A percentile compares a stretch with the other conserved stretches of the same genome.
These are phyloP conservation scores for Plemyria rubiginata DNA, from an alignment of 2,888 invertebrate species.

Conservation along the genomic window DNA sequence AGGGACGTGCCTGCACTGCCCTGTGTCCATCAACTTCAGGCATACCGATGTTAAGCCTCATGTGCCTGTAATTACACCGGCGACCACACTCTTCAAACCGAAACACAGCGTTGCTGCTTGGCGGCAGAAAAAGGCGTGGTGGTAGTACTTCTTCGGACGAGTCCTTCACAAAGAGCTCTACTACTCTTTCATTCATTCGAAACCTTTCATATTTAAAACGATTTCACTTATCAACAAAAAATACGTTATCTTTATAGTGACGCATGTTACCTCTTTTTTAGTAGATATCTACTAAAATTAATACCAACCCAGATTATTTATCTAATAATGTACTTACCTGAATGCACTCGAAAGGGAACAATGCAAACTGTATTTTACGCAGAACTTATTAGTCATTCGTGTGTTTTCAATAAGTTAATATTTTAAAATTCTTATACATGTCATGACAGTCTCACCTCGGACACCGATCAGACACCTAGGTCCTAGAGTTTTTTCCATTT, in stretches of 20 bases:
- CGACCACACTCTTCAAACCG: too few relatives aligned
- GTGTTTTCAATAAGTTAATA: slow-evolving; percentile 22
- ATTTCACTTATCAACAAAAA: slow-evolving; percentile 5
- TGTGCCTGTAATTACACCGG: too few relatives aligned
- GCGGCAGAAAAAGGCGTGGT: too few relatives aligned
- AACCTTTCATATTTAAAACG: slow-evolving; percentile 1
- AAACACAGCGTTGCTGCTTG: too few relatives aligned
- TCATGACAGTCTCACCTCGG: slow-evolving; percentile 17
- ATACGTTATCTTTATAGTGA: slow-evolving; percentile 14
- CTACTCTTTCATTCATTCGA: neutral
- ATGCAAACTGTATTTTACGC: slow-evolving; percentile 10
- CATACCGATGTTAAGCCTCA: neutral
- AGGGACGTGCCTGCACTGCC: too few relatives aligned
- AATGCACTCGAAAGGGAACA: slow-evolving; percentile 16
- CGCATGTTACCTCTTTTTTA: slow-evolving; percentile 10
- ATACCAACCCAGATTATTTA: slow-evolving; percentile 29
- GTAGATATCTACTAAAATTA: slow-evolving; percentile 9
- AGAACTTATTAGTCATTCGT: slow-evolving; percentile 16
- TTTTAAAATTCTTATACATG: slow-evolving; percentile 17
- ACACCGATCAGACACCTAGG: slow-evolving; percentile 1
- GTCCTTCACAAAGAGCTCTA: too few relatives aligned
- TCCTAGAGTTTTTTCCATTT: neutral
- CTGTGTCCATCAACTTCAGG: neutral
- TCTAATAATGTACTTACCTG: slow-evolving; percentile 17
- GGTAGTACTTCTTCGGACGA: too few relatives aligned